Evolutionary conservation across 2,113 vertebrate species (phyloP).

Genomic region (Syngnathoides biaculeatus): DNA sequence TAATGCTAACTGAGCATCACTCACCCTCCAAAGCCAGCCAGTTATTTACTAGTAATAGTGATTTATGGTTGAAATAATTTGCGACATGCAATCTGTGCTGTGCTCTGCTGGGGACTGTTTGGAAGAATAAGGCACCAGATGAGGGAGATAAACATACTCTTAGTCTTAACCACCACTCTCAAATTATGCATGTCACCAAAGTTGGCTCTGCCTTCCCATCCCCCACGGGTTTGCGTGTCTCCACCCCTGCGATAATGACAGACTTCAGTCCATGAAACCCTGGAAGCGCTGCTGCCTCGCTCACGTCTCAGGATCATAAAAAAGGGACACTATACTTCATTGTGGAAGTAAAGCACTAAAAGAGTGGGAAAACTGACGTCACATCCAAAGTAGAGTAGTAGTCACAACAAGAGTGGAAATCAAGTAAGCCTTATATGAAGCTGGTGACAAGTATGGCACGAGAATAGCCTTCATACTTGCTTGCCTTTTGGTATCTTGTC

Average conservation of each 20-base stretch:
- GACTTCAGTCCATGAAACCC: slow-evolving; percentile 12
- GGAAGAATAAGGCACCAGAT: background rate
- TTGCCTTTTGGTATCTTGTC: background rate
- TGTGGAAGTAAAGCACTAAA: slow-evolving; percentile 7
- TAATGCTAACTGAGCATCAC: too few relatives aligned
- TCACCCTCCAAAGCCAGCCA: too few relatives aligned
- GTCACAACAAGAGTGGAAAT: background rate
- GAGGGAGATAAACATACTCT: slow-evolving; percentile 46
- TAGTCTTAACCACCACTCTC: slow-evolving; percentile 42
- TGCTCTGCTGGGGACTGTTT: background rate
- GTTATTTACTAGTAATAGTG: background rate
- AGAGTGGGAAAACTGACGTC: background rate
- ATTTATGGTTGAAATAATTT: background rate
- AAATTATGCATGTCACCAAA: slow-evolving; percentile 44
- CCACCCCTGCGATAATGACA: slow-evolving; percentile 64
- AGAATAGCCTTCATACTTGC: background rate
- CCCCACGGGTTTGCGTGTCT: slow-evolving; percentile 36
- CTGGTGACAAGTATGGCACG: background rate
- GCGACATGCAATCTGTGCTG: background rate
- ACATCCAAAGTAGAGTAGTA: background rate
- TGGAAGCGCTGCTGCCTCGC: slow-evolving; percentile 16
- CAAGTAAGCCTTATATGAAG: background rate
- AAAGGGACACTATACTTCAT: background rate
- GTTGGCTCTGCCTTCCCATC: slow-evolving; percentile 25
- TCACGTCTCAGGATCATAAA: slow-evolving; percentile 28